phyloP scores from a whole-genome alignment of 2,113 vertebrate species.

The Lepus europaeus region DNA sequence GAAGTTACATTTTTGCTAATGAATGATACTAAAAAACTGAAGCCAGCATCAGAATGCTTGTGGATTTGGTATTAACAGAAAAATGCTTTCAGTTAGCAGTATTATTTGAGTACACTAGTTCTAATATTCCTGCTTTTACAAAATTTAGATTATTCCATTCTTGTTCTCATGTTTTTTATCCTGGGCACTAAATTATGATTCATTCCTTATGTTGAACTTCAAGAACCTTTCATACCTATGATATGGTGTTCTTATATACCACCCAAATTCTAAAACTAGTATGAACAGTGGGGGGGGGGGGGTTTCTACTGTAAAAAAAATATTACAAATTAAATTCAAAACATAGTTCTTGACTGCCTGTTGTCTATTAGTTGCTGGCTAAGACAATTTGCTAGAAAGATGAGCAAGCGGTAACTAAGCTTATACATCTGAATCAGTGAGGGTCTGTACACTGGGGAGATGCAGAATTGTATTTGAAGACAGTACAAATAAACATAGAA shows the following conservation, averaged over 20 bases:
- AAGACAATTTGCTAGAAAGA: background rate
- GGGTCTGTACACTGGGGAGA: background rate
- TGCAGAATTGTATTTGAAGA: background rate
- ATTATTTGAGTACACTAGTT: conserved; percentile 7
- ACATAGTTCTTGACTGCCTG: background rate
- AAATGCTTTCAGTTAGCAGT: background rate
- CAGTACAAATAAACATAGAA: background rate
- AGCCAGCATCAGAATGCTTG: background rate
- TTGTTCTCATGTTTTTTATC: background rate
- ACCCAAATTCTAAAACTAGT: background rate
- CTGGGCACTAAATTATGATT: background rate
- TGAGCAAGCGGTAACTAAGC: background rate
- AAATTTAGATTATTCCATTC: background rate
- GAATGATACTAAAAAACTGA: background rate
- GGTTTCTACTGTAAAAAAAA: background rate
- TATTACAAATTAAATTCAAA: background rate
- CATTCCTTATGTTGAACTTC: background rate
- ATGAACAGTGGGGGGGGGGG: background rate
- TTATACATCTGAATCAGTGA: background rate
- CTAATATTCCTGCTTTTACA: background rate
- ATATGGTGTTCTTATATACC: background rate
- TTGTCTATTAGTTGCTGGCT: background rate
- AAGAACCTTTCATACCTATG: background rate
- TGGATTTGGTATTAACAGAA: background rate
- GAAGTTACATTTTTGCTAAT: background rate